A percentile compares a stretch with the other conserved stretches of the same genome.
phyloP scores from a whole-genome alignment of 2,888 invertebrate genomes.

The Eugnorisma glareosa region DNA sequence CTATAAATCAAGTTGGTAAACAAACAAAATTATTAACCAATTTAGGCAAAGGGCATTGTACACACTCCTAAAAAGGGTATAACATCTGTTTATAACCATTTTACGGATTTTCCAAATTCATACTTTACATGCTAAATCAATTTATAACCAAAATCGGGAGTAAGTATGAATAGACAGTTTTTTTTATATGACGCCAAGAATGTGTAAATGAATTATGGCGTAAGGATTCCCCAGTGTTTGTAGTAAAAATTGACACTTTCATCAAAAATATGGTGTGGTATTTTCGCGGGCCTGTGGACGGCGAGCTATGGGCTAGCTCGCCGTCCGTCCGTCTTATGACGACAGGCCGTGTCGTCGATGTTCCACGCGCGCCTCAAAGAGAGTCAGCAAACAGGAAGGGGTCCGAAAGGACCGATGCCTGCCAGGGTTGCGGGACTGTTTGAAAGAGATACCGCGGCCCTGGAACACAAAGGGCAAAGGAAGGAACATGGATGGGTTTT shows the following conservation, averaged over 20 bases:
- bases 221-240: background rate
- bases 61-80: background rate
- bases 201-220: slow-evolving; percentile 6
- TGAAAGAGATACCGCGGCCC: too few relatives aligned
- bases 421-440: too few relatives aligned
- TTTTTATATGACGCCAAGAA: background rate
- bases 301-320: too few relatives aligned
- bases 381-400: too few relatives aligned
- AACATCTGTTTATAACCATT: background rate
- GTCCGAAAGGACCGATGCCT: too few relatives aligned
- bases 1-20: background rate
- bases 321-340: too few relatives aligned
- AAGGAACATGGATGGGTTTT: too few relatives aligned
- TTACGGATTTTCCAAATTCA: background rate
- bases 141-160: background rate
- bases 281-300: too few relatives aligned
- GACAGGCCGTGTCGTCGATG: too few relatives aligned
- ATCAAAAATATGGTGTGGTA: background rate
- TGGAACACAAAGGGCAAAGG: too few relatives aligned
- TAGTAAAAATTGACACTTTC: slow-evolving; percentile 19
- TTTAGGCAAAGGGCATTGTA: background rate
- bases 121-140: slow-evolving; percentile 6
- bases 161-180: slow-evolving; percentile 25
- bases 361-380: too few relatives aligned
- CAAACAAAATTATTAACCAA: background rate